phyloP scores from a whole-genome alignment of 2,113 vertebrate genomes.

The Muntiacus reevesi region DNA sequence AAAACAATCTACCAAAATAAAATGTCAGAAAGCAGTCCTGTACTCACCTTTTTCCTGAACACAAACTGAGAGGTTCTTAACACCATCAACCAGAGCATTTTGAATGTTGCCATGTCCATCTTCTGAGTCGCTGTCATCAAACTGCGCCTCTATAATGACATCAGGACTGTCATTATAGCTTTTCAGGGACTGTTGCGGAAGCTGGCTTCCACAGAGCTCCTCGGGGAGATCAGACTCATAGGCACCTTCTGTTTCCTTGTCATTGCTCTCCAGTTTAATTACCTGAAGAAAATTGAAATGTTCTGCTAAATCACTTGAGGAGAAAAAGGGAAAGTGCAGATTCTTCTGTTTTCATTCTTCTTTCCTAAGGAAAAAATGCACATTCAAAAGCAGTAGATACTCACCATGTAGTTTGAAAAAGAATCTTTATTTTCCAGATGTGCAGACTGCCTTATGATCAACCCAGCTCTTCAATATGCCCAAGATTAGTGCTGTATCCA shows the following conservation, averaged over 20 bases:
- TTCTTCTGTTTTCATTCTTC: conserved; percentile 52
- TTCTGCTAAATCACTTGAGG: conserved; percentile 48
- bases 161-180: conserved; percentile 72
- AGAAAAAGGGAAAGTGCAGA: conserved; percentile 50
- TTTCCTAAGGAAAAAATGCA: conserved; percentile 55
- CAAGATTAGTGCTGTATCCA: background rate
- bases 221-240: conserved; percentile 75
- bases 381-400: conserved; percentile 39
- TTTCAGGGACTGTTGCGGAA: conserved; percentile 46
- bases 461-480: background rate
- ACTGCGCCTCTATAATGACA: conserved; percentile 84
- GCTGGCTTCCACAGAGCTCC: conserved; percentile 51
- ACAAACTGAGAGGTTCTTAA: conserved; percentile 72
- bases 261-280: conserved; percentile 83
- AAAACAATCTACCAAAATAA: background rate
- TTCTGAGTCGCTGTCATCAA: conserved; percentile 80
- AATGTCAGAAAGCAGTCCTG: conserved; percentile 28
- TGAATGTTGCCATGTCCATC: conserved; percentile 62
- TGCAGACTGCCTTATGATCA: conserved; percentile 43
- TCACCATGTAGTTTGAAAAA: conserved; percentile 31
- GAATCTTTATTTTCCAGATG: background rate
- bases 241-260: conserved; percentile 83
- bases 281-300: conserved; percentile 81
- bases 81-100: conserved; percentile 44
- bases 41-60: conserved; percentile 77